Base-by-base conservation (phyloP, 92 coral and sea anemone genomes). In the Umimayanthus chanpuru region DNA sequence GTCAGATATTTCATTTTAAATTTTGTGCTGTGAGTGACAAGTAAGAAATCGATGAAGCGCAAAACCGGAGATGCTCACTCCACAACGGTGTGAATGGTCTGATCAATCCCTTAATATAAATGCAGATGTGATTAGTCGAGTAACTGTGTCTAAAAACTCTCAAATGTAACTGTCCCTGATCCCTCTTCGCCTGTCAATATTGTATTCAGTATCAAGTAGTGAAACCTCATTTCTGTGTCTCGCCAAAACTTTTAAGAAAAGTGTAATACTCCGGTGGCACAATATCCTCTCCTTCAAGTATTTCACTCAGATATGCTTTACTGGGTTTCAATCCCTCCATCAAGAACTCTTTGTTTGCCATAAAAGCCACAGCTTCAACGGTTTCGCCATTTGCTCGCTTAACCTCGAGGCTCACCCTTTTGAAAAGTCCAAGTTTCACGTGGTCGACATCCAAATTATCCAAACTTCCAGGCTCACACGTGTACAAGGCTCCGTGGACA, bases 211-310 rank as follows among this genome's bases (percentile, higher is more conserved):
- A 2, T 32, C 36, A 32, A 32, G 36, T 32, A 32, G 36, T 32
- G 36, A 32, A 32, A 32, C 36, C 36, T 73, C 38, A 77, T 29
- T 77, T 32, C 71, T 29, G 70, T 20, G 70, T 26, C 83, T 85
- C 39, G 26, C 50, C 32, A 49, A 73, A 76, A 30, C 88, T 73
- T 25, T 85, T 50, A 2, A 85, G 74, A 53, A 77, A 86, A 61
- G 1, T 75, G 85, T 15, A 77, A 61, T 75, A 56, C 14, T 86
- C 61, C 65, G 26, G 39, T 5, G 65, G 75, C 0, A 86, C 82
- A 41, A 92, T 66, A 36, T 92, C 94, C 14, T 90, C 90, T 36
- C 94, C 94, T 61, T 92, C 94, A 44, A 92, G 92, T 2, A 92
- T 92, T 77, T 88, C 89, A 65, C 85, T 81, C 77, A 92, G 56